Conservation (phyloP, 2,888 invertebrate species). For the Drosophila mimica region DNA sequence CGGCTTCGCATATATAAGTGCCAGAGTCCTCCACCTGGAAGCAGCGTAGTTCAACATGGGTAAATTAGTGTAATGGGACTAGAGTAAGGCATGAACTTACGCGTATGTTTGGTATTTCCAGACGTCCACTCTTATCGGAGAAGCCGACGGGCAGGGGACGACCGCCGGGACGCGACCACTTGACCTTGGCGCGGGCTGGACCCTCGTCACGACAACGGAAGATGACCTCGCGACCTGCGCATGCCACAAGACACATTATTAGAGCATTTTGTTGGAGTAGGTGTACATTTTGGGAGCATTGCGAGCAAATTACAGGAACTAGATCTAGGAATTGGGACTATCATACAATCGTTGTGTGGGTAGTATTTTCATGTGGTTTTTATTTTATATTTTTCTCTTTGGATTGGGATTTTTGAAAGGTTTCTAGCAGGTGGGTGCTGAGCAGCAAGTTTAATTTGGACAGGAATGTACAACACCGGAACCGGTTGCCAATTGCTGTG, state of each 20-base stretch:
- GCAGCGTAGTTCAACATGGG: too few relatives aligned
- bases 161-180: constrained; percentile 90
- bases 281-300: constrained; percentile 9
- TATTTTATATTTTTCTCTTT: not conserved
- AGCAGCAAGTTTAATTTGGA: constrained; percentile 42
- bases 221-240: constrained; percentile 94
- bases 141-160: constrained; percentile 91
- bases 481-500: constrained; percentile 53
- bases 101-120: constrained; percentile 93
- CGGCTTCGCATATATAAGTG: constrained; percentile 93
- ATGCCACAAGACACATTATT: constrained; percentile 27
- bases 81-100: constrained; percentile 82
- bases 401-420: constrained; percentile 6
- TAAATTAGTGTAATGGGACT: not conserved
- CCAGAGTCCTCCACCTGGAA: constrained; percentile 90
- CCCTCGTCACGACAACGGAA: constrained; percentile 97
- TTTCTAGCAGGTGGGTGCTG: constrained; percentile 45
- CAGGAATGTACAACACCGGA: constrained; percentile 42
- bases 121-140: constrained; percentile 90
- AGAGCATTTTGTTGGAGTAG: not conserved
- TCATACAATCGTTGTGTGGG: constrained; percentile 38
- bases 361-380: constrained; percentile 2
- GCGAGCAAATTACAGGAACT: constrained; percentile 41
- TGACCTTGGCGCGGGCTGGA: constrained; percentile 90
- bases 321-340: constrained; percentile 6